Base-by-base conservation (phyloP, 2,113 vertebrate genomes). In the Gallinago paraguaiae region DNA sequence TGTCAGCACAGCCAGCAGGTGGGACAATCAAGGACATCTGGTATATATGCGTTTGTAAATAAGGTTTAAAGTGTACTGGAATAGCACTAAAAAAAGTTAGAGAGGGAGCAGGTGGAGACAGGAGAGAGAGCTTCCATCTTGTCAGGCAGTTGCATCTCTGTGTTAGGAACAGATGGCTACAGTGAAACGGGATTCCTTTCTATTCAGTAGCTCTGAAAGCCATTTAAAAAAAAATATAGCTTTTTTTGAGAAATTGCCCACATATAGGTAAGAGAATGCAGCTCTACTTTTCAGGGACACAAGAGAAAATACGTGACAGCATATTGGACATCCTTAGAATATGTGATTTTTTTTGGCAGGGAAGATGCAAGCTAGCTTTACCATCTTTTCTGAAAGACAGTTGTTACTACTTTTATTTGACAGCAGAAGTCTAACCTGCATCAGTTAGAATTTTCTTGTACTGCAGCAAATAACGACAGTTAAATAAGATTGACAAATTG, bases 401-500 rank as follows among this genome's bases (percentile, higher is more conserved):
- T 63, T 90, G 14, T 63, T 80, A 20, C 16, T 69, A 23, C 43
- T 69, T 79, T 22, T 64, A 39, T 92, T 28, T 91, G 82, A 79
- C 28, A 82, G n/a, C n/a, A 60, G 43, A 72, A 92, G 51, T 91
- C 76, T 95, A 64, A 89, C 39, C 14, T 45, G 13, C 43, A 82
- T 64, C 33, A 45, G 33, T 80, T 90, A 74, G 74, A 27, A 69
- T 88, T 70, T 61, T 43, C 10, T 68, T 46, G 41, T 81, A 27
- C 11, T 67, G 60, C 71, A 96, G 37, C 65, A 93, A 59, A 72
- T 85, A 95, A 25, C 1, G 19, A 35, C 39, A 75, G 5, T 86
- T 95, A 78, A 96, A 51, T 76, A 69, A 86, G 74, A 90, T 3
- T 76, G 83, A 50, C 45, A 90, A 86, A 89, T 94, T 67, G 41